Evolutionary conservation across 2,113 vertebrate genomes (phyloP).

Genomic region (Siniperca chuatsi): DNA sequence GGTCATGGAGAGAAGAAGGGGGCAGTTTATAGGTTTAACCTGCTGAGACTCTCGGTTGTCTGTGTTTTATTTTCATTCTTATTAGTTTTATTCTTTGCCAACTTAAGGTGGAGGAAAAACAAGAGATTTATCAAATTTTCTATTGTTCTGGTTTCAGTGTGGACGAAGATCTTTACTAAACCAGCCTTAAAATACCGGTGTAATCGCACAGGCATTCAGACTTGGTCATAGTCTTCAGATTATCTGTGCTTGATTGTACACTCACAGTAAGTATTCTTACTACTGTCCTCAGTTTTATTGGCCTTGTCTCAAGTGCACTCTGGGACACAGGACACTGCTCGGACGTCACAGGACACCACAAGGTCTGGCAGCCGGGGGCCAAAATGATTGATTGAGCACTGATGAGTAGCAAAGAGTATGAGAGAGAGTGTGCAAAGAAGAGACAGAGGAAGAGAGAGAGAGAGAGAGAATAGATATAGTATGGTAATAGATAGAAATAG

Average conservation of each 20-base stretch:
- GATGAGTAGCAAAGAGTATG: background rate
- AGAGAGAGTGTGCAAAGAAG: background rate
- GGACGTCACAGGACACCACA: conserved; percentile 32
- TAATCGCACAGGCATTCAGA: background rate
- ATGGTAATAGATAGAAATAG: conserved; percentile 42
- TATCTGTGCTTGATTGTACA: background rate
- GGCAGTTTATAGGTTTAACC: background rate
- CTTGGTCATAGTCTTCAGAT: background rate
- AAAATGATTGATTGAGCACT: conserved; percentile 48
- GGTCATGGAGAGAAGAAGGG: background rate
- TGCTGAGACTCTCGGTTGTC: background rate
- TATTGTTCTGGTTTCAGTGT: background rate
- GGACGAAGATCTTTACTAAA: background rate
- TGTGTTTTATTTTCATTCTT: background rate
- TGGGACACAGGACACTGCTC: background rate
- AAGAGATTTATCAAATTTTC: background rate
- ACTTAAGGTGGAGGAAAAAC: background rate
- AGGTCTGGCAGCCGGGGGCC: conserved; percentile 13
- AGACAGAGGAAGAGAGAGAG: background rate
- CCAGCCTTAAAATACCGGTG: background rate
- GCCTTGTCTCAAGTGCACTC: conserved; percentile 17
- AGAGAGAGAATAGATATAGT: conserved; percentile 14
- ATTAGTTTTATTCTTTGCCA: too few species aligned
- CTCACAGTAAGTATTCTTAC: background rate
- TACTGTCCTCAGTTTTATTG: background rate